Evolutionary conservation across 2,113 vertebrate genomes (phyloP), one percentile per base, ranked within the genome.

Genomic region (Toxotes jaculatrix): DNA sequence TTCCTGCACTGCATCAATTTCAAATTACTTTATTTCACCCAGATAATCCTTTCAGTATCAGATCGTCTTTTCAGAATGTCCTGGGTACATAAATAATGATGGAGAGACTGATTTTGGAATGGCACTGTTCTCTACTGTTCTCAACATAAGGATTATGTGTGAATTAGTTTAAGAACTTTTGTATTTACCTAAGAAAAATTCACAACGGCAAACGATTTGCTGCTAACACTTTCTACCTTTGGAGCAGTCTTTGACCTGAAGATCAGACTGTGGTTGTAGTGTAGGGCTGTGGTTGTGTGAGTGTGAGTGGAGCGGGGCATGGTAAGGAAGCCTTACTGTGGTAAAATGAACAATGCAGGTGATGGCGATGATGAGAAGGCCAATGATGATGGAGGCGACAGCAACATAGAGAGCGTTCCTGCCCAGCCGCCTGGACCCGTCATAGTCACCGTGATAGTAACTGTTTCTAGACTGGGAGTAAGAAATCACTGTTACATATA

Each of bases 331-430:
- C 23, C 82, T 79, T 47, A 88, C 86, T 19, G 90, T 93, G 47
- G 95, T 92, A 77, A 97, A 96, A 71, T 97, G 96, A 85, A 98
- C 96, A 1, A 67, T 83, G 34, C 92, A 96, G 71, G 91, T 94
- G 88, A 97, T 85, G 21, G 89, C 89, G 1, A 98, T 96, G 92
- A 98, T 77, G 87, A 97, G 9, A 5, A 98, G 92, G 85, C 98
- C 97, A 0, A 98, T 97, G 90, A 98, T 77, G 84, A 98, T 95
- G 1, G 97, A 97, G 11, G 96, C 96, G 0, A 97, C 76, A 27
- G 96, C 94, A 0, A 98, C 95, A 77, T 95, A 94, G 65, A 96
- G 93, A 0, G 97, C 97, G 0, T 95, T 97, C 86, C 91, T 95
- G 79, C 96, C 97, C 77, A 98, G 94, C n/a, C 94, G 89, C 85